These are phyloP conservation scores for Tetramorium parvispinum DNA, from an alignment of 1,140 invertebrate species.

Conservation along the genomic window DNA sequence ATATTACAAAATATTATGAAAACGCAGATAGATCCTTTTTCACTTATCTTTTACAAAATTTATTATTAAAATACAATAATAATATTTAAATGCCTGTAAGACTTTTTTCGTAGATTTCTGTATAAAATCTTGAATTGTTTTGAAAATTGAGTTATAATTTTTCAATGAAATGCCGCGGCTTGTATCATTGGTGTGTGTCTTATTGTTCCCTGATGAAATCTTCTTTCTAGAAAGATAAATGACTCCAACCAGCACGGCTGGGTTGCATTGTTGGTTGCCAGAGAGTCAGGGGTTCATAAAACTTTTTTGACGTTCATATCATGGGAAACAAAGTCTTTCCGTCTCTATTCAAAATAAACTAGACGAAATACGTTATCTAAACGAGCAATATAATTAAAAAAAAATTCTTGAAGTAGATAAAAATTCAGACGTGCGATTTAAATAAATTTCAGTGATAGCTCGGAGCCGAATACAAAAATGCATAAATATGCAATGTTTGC, in stretches of 20 bases:
- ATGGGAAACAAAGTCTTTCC: neutral
- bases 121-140: neutral
- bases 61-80: neutral
- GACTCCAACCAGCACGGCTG: neutral
- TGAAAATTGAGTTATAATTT: neutral
- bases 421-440: neutral
- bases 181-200: neutral
- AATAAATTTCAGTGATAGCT: neutral
- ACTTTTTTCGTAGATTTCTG: neutral
- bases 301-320: neutral
- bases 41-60: too few relatives aligned
- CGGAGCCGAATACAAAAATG: neutral
- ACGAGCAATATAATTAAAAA: neutral
- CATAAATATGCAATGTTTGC: neutral
- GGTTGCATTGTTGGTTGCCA: neutral
- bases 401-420: neutral
- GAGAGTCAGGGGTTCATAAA: neutral
- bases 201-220: slow-evolving; percentile 11
- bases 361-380: neutral
- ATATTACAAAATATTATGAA: neutral
- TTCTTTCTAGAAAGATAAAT: slow-evolving; percentile 15
- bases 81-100: neutral
- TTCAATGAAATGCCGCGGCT: neutral
- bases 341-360: neutral
- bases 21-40: too few relatives aligned